Conservation (phyloP, 2,113 vertebrate species). For the Noctilio leporinus region DNA sequence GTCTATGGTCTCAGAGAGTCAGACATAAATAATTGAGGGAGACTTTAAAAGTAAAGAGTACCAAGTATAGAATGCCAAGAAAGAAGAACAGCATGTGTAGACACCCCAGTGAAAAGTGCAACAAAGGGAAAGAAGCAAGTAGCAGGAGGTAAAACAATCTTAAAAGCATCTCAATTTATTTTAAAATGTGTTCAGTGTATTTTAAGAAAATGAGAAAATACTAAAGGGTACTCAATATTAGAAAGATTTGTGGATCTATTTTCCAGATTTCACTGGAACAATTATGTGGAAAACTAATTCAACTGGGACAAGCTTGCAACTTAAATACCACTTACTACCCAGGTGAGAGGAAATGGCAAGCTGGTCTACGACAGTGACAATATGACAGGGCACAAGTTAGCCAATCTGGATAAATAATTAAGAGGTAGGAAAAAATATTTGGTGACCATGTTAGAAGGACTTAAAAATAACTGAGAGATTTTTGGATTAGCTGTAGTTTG, state of each 20-base stretch:
- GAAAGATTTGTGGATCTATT: background rate
- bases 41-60: background rate
- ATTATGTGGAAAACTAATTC: slow-evolving; percentile 14
- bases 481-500: background rate
- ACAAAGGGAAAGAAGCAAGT: background rate
- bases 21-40: background rate
- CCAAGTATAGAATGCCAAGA: background rate
- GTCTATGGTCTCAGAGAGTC: background rate
- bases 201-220: slow-evolving; percentile 17
- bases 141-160: background rate
- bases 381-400: background rate
- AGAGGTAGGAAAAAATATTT: background rate
- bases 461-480: background rate
- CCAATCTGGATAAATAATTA: background rate
- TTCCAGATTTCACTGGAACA: slow-evolving; percentile 3
- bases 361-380: background rate
- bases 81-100: background rate
- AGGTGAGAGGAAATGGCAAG: background rate
- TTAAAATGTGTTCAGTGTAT: slow-evolving; percentile 10
- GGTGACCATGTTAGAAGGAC: background rate
- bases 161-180: background rate
- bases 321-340: background rate
- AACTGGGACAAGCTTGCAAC: background rate
- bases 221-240: background rate
- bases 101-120: background rate